These are phyloP conservation scores for Hydrophis major DNA, from an alignment of 2,797 vertebrate species.

Conservation along the genomic window DNA sequence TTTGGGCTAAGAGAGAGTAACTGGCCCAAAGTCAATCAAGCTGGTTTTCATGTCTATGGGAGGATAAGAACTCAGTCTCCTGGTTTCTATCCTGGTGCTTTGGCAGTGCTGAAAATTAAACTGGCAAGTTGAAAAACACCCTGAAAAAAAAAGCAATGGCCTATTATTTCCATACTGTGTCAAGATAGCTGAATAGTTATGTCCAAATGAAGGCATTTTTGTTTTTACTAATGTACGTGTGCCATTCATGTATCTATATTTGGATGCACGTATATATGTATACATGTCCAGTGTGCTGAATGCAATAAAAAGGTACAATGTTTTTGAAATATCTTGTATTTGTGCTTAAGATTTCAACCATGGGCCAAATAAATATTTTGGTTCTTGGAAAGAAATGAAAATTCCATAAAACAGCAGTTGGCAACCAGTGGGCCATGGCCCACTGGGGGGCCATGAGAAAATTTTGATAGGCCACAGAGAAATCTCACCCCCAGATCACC, in stretches of 20 bases:
- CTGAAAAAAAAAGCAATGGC: not conserved
- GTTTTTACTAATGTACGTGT: not conserved
- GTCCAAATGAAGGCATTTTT: not conserved
- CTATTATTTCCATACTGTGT: not conserved
- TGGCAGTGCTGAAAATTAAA: not conserved
- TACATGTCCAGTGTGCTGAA: not conserved
- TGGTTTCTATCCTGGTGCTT: not conserved
- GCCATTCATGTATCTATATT: not conserved
- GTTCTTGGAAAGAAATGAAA: not conserved
- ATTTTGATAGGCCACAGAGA: too few species aligned
- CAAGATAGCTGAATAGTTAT: not conserved
- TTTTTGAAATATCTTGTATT: not conserved
- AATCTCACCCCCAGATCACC: too few species aligned
- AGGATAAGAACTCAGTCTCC: not conserved
- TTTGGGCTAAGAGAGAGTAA: not conserved
- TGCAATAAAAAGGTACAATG: not conserved
- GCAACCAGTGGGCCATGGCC: too few species aligned
- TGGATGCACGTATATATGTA: too few species aligned
- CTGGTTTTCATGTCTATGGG: not conserved
- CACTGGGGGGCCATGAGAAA: too few species aligned
- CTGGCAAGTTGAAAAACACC: not conserved
- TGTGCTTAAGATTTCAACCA: not conserved
- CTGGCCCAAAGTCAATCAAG: not conserved
- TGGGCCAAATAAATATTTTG: not conserved
- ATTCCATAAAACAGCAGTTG: too few species aligned